Conservation (phyloP, 2,113 vertebrate species). For the Laticauda laticaudata region DNA sequence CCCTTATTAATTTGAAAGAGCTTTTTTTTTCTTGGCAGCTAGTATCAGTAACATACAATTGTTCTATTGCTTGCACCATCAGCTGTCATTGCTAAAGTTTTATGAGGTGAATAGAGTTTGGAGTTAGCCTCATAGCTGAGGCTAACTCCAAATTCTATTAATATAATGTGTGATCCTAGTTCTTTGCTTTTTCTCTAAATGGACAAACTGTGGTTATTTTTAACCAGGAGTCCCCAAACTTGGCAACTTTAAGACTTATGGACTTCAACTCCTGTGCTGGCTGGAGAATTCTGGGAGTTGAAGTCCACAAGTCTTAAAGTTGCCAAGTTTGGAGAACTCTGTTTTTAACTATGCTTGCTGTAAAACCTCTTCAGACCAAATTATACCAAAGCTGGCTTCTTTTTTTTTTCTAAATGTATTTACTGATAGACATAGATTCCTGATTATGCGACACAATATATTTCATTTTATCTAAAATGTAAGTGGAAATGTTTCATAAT, state of each 20-base stretch:
- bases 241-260: too few species aligned
- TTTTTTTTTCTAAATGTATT: neutral
- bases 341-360: neutral
- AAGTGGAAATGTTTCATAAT: neutral
- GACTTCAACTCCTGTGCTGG: too few species aligned
- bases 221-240: too few species aligned
- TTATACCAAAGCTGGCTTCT: neutral
- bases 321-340: too few species aligned
- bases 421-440: neutral
- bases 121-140: neutral
- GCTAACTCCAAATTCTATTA: too few species aligned
- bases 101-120: neutral
- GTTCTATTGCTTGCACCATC: neutral
- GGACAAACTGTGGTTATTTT: neutral
- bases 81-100: neutral
- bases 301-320: too few species aligned
- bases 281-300: too few species aligned
- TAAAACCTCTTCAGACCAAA: neutral
- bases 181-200: neutral
- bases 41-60: neutral
- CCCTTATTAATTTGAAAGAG: conserved; percentile 21
- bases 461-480: neutral
- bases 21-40: neutral
- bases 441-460: neutral
- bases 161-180: neutral